A percentile compares a stretch with the other conserved stretches of the same genome.
phyloP scores from a whole-genome alignment of 2,888 invertebrate species.

The Polymixis lichenea region DNA sequence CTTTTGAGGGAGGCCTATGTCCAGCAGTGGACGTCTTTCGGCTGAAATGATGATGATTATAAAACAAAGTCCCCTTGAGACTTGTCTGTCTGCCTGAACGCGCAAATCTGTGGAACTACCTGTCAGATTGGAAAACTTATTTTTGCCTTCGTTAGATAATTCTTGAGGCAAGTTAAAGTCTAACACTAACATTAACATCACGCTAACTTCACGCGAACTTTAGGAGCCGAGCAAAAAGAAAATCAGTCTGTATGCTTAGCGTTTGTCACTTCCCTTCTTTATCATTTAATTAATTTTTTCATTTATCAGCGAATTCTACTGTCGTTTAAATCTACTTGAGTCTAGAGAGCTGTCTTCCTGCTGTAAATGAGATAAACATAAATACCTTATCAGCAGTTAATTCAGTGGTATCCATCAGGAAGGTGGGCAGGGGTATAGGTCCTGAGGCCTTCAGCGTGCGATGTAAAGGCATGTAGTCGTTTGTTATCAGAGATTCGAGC shows the following conservation, averaged over 20 bases:
- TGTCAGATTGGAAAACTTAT: not conserved
- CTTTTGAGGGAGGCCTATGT: too few relatives aligned
- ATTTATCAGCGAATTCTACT: too few relatives aligned
- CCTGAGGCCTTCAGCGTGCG: conserved; percentile 83
- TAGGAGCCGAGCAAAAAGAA: not conserved
- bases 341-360: not conserved
- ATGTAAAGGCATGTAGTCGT: conserved; percentile 84
- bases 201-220: not conserved
- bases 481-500: conserved; percentile 83
- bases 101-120: not conserved
- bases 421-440: conserved; percentile 84
- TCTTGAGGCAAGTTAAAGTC: too few relatives aligned
- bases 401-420: conserved; percentile 78
- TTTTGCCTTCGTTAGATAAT: too few relatives aligned
- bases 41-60: not conserved
- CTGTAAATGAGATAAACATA: not conserved
- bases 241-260: not conserved
- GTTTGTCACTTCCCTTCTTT: too few relatives aligned
- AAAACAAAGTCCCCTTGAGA: not conserved
- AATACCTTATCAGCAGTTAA: conserved; percentile 82
- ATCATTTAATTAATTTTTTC: too few relatives aligned
- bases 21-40: too few relatives aligned
- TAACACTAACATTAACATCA: not conserved
- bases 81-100: not conserved
- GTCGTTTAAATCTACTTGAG: not conserved